Evolutionary conservation across 2,888 invertebrate species (phyloP).

Genomic region (Eurytoma californica): DNA sequence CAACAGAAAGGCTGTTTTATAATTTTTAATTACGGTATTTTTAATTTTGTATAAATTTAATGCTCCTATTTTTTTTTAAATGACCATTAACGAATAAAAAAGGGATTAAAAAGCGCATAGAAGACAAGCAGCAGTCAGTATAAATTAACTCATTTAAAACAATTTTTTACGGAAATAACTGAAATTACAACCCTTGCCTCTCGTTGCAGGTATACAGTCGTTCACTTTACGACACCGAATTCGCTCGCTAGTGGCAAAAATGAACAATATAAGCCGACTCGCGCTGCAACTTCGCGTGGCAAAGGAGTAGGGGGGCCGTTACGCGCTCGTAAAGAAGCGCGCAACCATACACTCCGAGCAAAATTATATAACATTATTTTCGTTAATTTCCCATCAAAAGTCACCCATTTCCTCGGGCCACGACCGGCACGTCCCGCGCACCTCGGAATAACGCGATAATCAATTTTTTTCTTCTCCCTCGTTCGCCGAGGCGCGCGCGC

Average conservation of each 20-base stretch:
- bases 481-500: neutral
- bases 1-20: too few species aligned
- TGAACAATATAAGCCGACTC: constrained; percentile 30
- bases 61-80: too few species aligned
- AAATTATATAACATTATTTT: constrained; percentile 43
- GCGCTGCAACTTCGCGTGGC: neutral
- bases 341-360: constrained; percentile 23
- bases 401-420: neutral
- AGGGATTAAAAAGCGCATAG: too few species aligned
- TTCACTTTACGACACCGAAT: constrained; percentile 41
- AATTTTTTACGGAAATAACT: constrained; percentile 41
- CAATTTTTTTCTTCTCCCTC: constrained; percentile 4
- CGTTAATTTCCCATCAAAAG: constrained; percentile 22
- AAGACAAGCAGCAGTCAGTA: neutral
- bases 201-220: neutral
- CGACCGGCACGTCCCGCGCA: neutral
- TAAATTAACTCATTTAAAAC: constrained; percentile 42
- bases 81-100: too few species aligned
- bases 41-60: too few species aligned
- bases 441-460: constrained; percentile 1
- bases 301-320: constrained; percentile 7
- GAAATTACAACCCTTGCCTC: constrained; percentile 22
- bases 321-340: constrained; percentile 39
- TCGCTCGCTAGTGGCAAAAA: constrained; percentile 37
- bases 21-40: too few species aligned